Evolutionary conservation across 2,113 vertebrate species (phyloP), one percentile per base, ranked within the genome.

Genomic region (Pagrus major): DNA sequence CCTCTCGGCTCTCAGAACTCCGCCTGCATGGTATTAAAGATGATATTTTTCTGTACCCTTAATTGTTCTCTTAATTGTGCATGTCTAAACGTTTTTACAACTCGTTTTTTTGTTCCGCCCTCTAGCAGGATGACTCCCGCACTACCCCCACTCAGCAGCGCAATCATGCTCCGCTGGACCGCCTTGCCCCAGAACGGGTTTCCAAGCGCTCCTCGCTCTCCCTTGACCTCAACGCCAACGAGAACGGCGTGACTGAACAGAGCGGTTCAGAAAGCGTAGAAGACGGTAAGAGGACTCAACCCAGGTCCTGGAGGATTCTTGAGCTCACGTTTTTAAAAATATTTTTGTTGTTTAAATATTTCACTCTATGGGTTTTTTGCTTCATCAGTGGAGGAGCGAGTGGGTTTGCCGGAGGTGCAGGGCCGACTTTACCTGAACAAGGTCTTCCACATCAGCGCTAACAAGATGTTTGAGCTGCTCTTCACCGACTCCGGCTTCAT

Each of bases 391-490:
- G 96, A 96, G 86, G 96, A 97, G 83, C 86, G 92, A 42, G 85
- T 91, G 18, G 88, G 89, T 46, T 88, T 91, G 51, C 85, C 94
- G 23, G 94, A 96, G 78, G 93, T 94, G 27, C 95, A 94, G 46
- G 98, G 98, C 83, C 96, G 96, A 79, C 93, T 98, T 71, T 96
- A 93, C 85, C 92, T 99, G 76, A 97, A 99, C 92, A 95, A 94
- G 56, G 94, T 98, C 81, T 99, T 97, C 84, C 95, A 93, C 89
- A 94, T 99, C 85, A 96, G 96, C 64, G 97, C 97, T n/a, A 95
- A 93, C 77, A 96, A 95, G 88, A 97, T 99, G 97, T 99, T 99
- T 85, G 96, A 97, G 81, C 87, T 99, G 80, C 97, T 99, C 69
- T 99, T 99, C 93, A 97, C 94, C 0, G 96, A 96, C 83, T 99